Base-by-base conservation (phyloP, 2,797 vertebrate genomes). In the Hemibagrus guttatus region DNA sequence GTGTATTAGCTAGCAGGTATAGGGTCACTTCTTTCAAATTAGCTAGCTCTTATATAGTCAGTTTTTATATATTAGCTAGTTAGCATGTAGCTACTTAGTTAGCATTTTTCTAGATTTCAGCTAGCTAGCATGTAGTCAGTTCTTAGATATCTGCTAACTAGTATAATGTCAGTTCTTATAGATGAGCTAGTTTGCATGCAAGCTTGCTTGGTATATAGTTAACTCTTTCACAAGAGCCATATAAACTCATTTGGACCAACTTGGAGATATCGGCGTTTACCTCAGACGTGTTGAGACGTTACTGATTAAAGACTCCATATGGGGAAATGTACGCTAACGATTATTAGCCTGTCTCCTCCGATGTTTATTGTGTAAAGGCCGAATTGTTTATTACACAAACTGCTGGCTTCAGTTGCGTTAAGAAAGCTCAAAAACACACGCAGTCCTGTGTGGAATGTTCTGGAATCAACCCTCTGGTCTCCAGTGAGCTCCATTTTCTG, bases 401-500 rank as follows among this genome's bases (percentile, higher is more conserved):
- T 39, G 8, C 8, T 69, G 66, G 31, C 31, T 69, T 71, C 68
- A 21, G 31, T 8, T 17, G 19, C 6, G 17, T 21, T 39, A 9
- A 39, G 39, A 74, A 35, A 69, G 23, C 1, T 12, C 23, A n/a
- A 21, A 42, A 74, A 46, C 69, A 72, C 21, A 1, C 35, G 26
- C 35, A 39, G 13, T 74, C 42, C 16, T 8, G 2, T 52, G n/a
- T 11, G 13, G 11, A 58, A 58, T 56, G 1, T 39, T 39, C 35
- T 39, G 35, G 35, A 52, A 21, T 79, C 1, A 58, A 39, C 1
- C 59, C 46, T 81, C 31, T n/a, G 17, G 76, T 14, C 5, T 75
- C 9, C 26, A 49, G 11, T 49, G 23, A 21, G 23, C 61, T 83
- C 80, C n/a, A n/a, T 88, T 79, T 83, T 39, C 87, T n/a, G 26